Base-by-base conservation (phyloP, 2,888 invertebrate genomes). In the Tenthredo livida region DNA sequence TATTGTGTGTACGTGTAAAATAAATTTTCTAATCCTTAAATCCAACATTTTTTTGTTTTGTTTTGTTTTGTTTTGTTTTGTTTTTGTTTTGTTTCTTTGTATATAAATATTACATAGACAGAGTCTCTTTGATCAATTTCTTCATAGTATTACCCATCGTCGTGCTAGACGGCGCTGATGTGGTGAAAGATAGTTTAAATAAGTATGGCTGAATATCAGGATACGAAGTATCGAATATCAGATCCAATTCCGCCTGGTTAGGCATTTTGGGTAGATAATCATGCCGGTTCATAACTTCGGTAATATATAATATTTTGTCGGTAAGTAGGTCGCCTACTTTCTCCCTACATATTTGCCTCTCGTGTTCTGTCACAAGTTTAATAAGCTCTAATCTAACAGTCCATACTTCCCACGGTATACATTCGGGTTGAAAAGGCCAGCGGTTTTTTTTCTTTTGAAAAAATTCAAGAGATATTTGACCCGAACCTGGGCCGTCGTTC, bases 341-440 rank as follows among this genome's bases (percentile, higher is more conserved):
- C 93, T 99, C 99, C 87, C 98, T 95, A 90, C 97, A 97, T 89
- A 96, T 95, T 93, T 97, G 97, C 89, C 98, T 95, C 91, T 98
- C 98, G 91, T 97, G 97, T 92, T 98, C 98, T 92, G 96, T 97
- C 86, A 96, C 96, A 83, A 98, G 95, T 89, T 97, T 96, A 40
- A 98, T 96, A 61, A 99, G 95, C 92, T 99, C 98, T 88, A 99
- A 95, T 90, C 97, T 96, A 7, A 99, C 96, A 54, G 98, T 99
- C 99, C 99, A 99, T 85, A 99, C 98, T 93, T 99, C 99, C 99
- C 99, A 99, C 0, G 99, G 98, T 91, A 98, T 97, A 92, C 97
- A 97, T 92, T 99, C 99, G 9, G 97, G 96, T 88, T 97, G 96
- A 93, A 99, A 98, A 1, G 93, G 93, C 98, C 99, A 99, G 84